A percentile compares a stretch with the other conserved stretches of the same genome.
Conservation (phyloP, 2,888 invertebrate species). For the Clistopyga incitator region DNA sequence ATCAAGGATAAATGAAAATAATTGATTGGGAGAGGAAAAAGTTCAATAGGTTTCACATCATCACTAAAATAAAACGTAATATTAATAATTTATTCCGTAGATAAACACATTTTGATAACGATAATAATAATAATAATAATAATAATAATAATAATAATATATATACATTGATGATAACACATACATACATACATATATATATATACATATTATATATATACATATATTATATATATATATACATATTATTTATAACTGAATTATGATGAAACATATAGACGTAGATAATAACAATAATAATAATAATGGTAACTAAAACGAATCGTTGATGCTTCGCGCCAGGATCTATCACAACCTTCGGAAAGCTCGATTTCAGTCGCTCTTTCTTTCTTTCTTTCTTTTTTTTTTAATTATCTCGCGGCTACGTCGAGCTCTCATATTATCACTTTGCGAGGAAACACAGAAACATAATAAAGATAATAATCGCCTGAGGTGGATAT, state of each 20-base stretch:
- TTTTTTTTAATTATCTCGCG: conserved; percentile 14
- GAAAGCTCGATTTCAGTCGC: conserved; percentile 58
- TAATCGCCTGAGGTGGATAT: conserved; percentile 37
- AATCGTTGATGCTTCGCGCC: conserved; percentile 65
- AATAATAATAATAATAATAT: conserved; percentile 33
- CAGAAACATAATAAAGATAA: conserved; percentile 49
- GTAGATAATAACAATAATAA: conserved; percentile 61
- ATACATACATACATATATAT: conserved; percentile 33
- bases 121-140: conserved; percentile 60
- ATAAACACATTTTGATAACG: conserved; percentile 66
- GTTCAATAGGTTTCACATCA: neutral
- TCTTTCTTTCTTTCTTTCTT: conserved; percentile 7
- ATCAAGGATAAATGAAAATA: neutral
- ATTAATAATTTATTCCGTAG: conserved; percentile 64
- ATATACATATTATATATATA: conserved; percentile 39
- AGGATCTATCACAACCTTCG: conserved; percentile 67
- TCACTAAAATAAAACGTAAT: conserved; percentile 57
- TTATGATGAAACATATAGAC: conserved; percentile 61
- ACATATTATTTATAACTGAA: conserved; percentile 57
- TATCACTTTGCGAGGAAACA: conserved; percentile 61
- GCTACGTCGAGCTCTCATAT: conserved; percentile 48
- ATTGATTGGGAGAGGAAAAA: neutral
- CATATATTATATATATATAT: conserved; percentile 41
- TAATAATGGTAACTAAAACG: conserved; percentile 66
- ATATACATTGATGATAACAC: conserved; percentile 30